phyloP scores from a whole-genome alignment of 1,140 invertebrate species.

The Drosophila varians region DNA sequence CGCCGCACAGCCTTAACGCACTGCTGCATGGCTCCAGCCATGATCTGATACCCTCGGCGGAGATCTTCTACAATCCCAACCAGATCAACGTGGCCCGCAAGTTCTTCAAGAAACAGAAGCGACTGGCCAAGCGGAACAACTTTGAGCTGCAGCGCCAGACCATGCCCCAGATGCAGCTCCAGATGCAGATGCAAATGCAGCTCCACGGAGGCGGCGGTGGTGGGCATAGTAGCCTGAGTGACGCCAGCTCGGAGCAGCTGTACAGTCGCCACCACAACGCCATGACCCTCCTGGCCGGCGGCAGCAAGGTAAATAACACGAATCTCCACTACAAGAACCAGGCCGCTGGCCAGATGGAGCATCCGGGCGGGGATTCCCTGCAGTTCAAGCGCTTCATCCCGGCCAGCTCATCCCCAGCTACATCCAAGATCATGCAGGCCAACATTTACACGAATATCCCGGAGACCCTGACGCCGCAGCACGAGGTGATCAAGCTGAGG shows the following conservation, averaged over 20 bases:
- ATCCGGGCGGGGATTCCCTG: conserved; percentile 23
- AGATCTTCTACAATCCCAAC: conserved; percentile 96
- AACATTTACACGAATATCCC: conserved; percentile 91
- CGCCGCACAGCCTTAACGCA: conserved; percentile 87
- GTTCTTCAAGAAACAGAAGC: conserved; percentile 94
- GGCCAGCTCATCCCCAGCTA: conserved; percentile 47
- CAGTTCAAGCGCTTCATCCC: conserved; percentile 62
- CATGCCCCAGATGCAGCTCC: conserved; percentile 84
- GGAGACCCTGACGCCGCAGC: conserved; percentile 87
- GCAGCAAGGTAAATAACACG: conserved; percentile 90
- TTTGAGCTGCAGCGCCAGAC: conserved; percentile 86
- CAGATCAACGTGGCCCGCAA: conserved; percentile 96
- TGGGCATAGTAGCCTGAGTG: conserved; percentile 83
- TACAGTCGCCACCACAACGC: conserved; percentile 85
- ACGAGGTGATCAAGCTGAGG: conserved; percentile 84
- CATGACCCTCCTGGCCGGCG: conserved; percentile 87
- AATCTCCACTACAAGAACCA: conserved; percentile 85
- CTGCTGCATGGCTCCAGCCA: conserved; percentile 77
- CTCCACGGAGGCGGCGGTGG: conserved; percentile 31
- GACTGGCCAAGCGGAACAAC: conserved; percentile 90
- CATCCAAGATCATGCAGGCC: conserved; percentile 85
- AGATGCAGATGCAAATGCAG: conserved; percentile 82
- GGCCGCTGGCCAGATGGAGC: conserved; percentile 38
- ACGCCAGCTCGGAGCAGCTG: conserved; percentile 84
- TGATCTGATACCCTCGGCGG: conserved; percentile 85